These are phyloP conservation scores for Anser cygnoides DNA, from an alignment of 2,113 vertebrate species.

Conservation along the genomic window DNA sequence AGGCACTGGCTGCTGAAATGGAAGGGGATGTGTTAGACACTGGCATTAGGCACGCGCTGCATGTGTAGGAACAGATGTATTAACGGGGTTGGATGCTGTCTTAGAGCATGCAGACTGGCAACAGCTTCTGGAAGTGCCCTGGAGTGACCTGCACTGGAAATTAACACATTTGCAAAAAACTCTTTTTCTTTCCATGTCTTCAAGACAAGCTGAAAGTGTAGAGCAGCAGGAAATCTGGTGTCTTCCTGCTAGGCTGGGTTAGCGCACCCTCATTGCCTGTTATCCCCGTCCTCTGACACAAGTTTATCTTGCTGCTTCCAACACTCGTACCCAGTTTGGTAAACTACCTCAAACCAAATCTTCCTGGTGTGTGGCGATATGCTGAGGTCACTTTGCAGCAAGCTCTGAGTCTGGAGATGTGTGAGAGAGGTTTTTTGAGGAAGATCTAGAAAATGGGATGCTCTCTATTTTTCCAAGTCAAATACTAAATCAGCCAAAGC, in stretches of 20 bases:
- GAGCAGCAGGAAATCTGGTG: background rate
- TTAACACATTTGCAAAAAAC: background rate
- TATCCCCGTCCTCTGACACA: background rate
- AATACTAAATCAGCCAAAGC: background rate
- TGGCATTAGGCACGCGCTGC: background rate
- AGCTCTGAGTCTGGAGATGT: background rate
- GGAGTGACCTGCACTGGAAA: background rate
- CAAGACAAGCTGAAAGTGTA: background rate
- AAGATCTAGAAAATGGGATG: no score
- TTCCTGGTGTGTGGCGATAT: background rate
- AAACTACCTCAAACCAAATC: background rate
- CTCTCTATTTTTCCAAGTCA: background rate
- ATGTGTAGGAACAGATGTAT: rapidly evolving
- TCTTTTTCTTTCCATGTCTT: background rate
- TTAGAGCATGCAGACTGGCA: background rate
- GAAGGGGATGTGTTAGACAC: background rate
- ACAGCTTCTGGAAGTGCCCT: background rate
- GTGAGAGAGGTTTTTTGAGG: no score
- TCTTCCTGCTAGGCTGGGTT: background rate
- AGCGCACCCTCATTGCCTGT: background rate
- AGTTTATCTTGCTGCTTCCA: background rate
- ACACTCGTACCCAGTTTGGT: background rate
- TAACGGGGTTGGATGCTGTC: background rate
- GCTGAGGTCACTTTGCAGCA: background rate
- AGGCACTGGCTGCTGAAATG: background rate